A percentile compares a stretch with the other conserved stretches of the same genome.
Evolutionary conservation across 2,888 invertebrate genomes (phyloP).

Genomic region (Lissonota sp.): DNA sequence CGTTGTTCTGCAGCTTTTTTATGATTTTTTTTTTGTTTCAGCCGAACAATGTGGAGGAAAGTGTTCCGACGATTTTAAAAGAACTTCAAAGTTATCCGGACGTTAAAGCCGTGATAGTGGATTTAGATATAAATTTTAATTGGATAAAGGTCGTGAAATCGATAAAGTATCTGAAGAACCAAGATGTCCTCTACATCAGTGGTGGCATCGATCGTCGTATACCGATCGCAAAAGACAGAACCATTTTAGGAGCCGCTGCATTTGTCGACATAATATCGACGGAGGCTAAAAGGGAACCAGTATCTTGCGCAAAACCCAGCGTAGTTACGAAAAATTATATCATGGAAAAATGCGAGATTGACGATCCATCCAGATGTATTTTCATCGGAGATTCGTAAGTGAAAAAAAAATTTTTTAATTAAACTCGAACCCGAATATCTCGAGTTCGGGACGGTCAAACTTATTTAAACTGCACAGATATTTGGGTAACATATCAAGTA

Average conservation of each 20-base stretch:
- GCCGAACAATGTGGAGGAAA: slow-evolving; percentile 61
- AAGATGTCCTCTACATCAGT: slow-evolving; percentile 85
- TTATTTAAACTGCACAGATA: too few relatives aligned
- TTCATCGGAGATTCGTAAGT: slow-evolving; percentile 81
- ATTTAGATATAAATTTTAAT: slow-evolving; percentile 85
- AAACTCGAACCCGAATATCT: too few relatives aligned
- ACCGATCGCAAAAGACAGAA: slow-evolving; percentile 78
- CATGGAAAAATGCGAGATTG: slow-evolving; percentile 73
- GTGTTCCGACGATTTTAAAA: slow-evolving; percentile 22
- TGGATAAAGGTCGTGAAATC: slow-evolving; percentile 85
- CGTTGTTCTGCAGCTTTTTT: too few relatives aligned
- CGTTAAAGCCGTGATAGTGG: slow-evolving; percentile 86
- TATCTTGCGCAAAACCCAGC: slow-evolving; percentile 85
- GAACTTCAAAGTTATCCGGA: slow-evolving; percentile 61
- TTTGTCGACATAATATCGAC: slow-evolving; percentile 84
- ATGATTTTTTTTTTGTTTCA: slow-evolving; percentile 55
- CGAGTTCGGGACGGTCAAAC: too few relatives aligned
- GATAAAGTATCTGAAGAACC: slow-evolving; percentile 83
- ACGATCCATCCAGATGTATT: slow-evolving; percentile 73
- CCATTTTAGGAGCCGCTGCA: slow-evolving; percentile 84
- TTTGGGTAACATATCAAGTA: too few relatives aligned
- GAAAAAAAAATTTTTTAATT: not conserved
- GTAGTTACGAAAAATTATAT: slow-evolving; percentile 79
- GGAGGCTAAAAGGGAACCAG: slow-evolving; percentile 82
- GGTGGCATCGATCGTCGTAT: slow-evolving; percentile 85